These are phyloP conservation scores for Typhlomys cinereus DNA, from an alignment of 2,113 vertebrate species.

Conservation along the genomic window DNA sequence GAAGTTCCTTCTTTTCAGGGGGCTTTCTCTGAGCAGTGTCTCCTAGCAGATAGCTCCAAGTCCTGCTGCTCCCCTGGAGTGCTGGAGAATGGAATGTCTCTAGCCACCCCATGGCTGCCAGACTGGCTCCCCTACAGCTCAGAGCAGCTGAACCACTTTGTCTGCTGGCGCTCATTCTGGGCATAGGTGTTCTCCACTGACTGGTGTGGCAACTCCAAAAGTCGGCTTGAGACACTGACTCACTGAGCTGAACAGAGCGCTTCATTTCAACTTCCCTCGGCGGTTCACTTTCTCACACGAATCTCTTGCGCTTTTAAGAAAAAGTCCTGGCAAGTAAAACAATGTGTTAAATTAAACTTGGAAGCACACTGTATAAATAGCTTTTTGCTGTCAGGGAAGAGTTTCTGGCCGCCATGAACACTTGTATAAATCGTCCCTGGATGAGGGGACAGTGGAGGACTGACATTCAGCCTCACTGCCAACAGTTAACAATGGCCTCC, in stretches of 20 bases:
- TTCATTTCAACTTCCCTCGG: slow-evolving; percentile 16
- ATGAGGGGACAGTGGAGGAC: background rate
- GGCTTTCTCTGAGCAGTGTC: background rate
- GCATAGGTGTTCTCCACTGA: background rate
- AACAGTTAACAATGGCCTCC: background rate
- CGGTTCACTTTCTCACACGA: slow-evolving; percentile 33
- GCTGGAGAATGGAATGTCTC: background rate
- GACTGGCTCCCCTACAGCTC: background rate
- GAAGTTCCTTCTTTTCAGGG: background rate
- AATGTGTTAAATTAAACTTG: background rate
- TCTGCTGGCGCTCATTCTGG: background rate
- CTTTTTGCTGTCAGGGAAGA: background rate
- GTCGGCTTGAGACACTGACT: slow-evolving; percentile 8
- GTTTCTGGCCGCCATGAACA: background rate
- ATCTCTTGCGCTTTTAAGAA: slow-evolving; percentile 22
- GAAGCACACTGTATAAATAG: background rate
- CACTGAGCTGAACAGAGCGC: background rate
- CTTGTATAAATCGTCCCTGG: background rate
- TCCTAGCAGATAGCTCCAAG: background rate
- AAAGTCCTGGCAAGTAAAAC: background rate
- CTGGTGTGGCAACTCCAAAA: background rate
- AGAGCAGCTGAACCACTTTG: background rate
- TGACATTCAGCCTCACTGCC: background rate
- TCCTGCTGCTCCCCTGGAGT: background rate
- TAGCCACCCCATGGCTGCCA: background rate